A percentile compares a stretch with the other conserved stretches of the same genome.
Conservation (phyloP, 1,140 invertebrate genomes). For the Drosophila grimshawi region DNA sequence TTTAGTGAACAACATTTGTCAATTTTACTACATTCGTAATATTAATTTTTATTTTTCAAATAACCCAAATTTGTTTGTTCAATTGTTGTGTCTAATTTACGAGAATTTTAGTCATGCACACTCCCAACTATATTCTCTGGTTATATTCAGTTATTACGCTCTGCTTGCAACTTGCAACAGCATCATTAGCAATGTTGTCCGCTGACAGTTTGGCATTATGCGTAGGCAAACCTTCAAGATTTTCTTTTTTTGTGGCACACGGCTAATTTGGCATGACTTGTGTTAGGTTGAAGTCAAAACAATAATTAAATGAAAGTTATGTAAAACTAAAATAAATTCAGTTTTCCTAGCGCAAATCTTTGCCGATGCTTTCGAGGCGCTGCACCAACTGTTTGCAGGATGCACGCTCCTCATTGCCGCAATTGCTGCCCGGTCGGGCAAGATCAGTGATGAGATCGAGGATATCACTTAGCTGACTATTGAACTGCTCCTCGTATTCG, state of each 20-base stretch:
- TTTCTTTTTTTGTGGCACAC: background rate
- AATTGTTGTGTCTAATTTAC: too few species aligned
- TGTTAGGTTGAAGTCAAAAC: background rate
- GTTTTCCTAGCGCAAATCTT: conserved; percentile 6
- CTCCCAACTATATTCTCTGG: too few species aligned
- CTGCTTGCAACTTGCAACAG: background rate
- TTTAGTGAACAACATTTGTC: background rate
- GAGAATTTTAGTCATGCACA: background rate
- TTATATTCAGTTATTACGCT: too few species aligned
- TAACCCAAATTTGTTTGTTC: background rate
- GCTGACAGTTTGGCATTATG: background rate
- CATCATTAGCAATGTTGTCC: background rate
- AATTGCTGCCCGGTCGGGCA: background rate
- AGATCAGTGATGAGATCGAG: conserved; percentile 49
- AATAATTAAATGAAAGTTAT: background rate
- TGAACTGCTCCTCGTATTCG: conserved; percentile 56
- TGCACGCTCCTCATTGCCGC: conserved; percentile 16
- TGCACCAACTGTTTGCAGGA: conserved; percentile 47
- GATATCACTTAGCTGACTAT: conserved; percentile 34
- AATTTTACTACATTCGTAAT: too few species aligned
- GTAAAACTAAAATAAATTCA: background rate
- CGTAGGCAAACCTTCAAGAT: background rate
- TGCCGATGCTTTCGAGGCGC: conserved; percentile 33
- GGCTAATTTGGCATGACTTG: conserved; percentile 30
- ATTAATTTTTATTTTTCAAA: background rate